These are phyloP conservation scores for Etheostoma nigrum DNA, from an alignment of 2,797 vertebrate genomes.

Conservation along the genomic window DNA sequence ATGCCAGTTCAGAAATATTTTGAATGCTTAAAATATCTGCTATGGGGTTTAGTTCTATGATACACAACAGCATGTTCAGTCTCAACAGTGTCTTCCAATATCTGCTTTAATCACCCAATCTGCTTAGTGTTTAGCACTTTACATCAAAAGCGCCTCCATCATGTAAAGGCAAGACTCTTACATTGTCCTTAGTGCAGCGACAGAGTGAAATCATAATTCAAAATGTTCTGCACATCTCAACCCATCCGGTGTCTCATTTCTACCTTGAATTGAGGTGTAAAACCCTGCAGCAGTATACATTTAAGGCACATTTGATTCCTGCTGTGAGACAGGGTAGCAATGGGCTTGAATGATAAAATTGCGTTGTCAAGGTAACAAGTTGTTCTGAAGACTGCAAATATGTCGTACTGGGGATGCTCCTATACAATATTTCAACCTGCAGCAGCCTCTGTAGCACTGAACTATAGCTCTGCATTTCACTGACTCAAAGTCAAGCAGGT, in stretches of 20 bases:
- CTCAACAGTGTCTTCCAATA: background rate
- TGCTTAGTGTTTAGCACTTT: slow-evolving; percentile 11
- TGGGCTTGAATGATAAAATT: slow-evolving; percentile 88
- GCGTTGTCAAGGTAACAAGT: slow-evolving; percentile 90
- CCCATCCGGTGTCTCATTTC: slow-evolving; percentile 51
- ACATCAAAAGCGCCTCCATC: slow-evolving; percentile 20
- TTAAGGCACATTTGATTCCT: slow-evolving; percentile 79
- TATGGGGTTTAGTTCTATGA: background rate
- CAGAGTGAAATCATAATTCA: slow-evolving; percentile 39
- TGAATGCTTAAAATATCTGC: slow-evolving; percentile 8
- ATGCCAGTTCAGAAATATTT: slow-evolving; percentile 11
- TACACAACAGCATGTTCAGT: background rate
- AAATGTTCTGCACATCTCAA: slow-evolving; percentile 42
- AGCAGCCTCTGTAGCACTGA: slow-evolving; percentile 63
- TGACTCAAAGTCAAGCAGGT: slow-evolving; percentile 52
- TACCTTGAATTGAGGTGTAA: slow-evolving; percentile 58
- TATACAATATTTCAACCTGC: slow-evolving; percentile 71
- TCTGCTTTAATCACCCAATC: slow-evolving; percentile 4
- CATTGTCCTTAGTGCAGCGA: slow-evolving; percentile 13
- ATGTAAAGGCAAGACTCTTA: slow-evolving; percentile 15
- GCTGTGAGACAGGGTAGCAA: slow-evolving; percentile 83
- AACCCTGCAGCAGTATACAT: slow-evolving; percentile 72
- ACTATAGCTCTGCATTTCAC: slow-evolving; percentile 53
- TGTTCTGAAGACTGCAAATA: slow-evolving; percentile 84
- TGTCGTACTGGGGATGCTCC: slow-evolving; percentile 76